phyloP scores from a whole-genome alignment of 2,113 vertebrate species.

The Elaphurus davidianus region DNA sequence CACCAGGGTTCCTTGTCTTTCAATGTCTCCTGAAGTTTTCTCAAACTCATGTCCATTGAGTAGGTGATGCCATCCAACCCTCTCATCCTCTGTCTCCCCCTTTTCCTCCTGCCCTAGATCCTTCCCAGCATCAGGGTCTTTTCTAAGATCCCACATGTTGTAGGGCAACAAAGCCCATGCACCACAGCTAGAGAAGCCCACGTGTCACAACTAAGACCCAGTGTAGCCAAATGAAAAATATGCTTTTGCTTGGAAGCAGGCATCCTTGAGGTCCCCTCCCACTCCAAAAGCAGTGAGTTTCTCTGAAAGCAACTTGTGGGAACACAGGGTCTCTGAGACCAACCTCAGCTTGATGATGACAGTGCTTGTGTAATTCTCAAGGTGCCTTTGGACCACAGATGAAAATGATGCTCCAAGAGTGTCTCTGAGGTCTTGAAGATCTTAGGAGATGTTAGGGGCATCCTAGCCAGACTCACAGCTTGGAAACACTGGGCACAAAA shows the following conservation, averaged over 20 bases:
- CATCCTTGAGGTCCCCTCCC: neutral
- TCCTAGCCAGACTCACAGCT: neutral
- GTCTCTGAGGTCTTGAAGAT: neutral
- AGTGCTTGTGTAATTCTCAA: neutral
- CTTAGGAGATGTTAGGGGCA: neutral
- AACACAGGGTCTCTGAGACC: fast-evolving
- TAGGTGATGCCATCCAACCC: neutral
- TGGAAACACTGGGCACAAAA: neutral
- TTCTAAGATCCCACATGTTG: neutral
- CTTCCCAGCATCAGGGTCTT: neutral
- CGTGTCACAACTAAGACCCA: fast-evolving
- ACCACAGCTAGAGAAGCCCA: neutral
- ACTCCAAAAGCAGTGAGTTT: neutral
- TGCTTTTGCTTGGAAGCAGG: neutral
- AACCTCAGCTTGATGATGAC: neutral
- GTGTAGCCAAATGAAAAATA: neutral
- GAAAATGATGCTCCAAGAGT: neutral
- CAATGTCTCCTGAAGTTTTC: neutral
- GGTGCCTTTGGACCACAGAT: neutral
- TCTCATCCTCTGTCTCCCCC: neutral
- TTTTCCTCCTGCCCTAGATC: neutral
- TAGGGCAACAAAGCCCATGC: neutral
- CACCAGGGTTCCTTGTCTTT: neutral
- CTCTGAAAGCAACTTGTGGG: neutral
- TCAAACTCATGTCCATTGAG: neutral